phyloP scores from a whole-genome alignment of 2,797 vertebrate genomes.

The Acrocephalus scirpaceus region DNA sequence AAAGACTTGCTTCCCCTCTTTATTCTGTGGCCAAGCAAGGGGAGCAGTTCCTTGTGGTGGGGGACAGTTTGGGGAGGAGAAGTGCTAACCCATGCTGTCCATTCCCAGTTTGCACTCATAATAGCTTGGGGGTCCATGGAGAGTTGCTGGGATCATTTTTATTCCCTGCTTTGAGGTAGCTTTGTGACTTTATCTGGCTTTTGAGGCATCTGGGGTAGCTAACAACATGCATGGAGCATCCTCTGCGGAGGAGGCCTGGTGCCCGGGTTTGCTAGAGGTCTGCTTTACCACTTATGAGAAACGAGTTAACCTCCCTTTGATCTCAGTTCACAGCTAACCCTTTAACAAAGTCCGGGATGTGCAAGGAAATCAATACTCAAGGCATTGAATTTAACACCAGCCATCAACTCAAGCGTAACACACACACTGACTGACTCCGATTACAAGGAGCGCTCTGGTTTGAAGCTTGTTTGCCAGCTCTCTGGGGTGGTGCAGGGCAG shows the following conservation, averaged over 20 bases:
- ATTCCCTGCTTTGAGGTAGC: not conserved
- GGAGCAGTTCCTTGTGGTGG: not conserved
- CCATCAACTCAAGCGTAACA: conserved; percentile 73
- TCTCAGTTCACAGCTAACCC: conserved; percentile 71
- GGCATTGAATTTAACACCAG: conserved; percentile 74
- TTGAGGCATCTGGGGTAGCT: not conserved
- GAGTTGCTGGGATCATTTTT: conserved; percentile 5
- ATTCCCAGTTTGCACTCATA: not conserved
- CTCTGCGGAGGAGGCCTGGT: conserved; percentile 31
- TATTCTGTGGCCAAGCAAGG: rapidly evolving
- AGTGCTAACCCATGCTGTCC: rapidly evolving
- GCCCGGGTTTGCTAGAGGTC: conserved; percentile 59
- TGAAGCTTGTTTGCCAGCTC: conserved; percentile 62
- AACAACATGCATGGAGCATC: conserved; percentile 41
- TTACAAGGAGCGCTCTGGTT: conserved; percentile 53
- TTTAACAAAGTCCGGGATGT: conserved; percentile 74
- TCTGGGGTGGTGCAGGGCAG: conserved; percentile 8
- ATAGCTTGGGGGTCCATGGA: not conserved
- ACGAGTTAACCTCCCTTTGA: conserved; percentile 77
- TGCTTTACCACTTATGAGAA: conserved; percentile 68
- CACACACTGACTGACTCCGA: conserved; percentile 55
- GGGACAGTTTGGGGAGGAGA: not conserved
- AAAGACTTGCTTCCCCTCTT: not conserved
- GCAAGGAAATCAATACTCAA: conserved; percentile 74
- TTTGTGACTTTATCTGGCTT: conserved; percentile 46